Conservation (phyloP, 1,140 invertebrate genomes). For the Drosophila bocki region DNA sequence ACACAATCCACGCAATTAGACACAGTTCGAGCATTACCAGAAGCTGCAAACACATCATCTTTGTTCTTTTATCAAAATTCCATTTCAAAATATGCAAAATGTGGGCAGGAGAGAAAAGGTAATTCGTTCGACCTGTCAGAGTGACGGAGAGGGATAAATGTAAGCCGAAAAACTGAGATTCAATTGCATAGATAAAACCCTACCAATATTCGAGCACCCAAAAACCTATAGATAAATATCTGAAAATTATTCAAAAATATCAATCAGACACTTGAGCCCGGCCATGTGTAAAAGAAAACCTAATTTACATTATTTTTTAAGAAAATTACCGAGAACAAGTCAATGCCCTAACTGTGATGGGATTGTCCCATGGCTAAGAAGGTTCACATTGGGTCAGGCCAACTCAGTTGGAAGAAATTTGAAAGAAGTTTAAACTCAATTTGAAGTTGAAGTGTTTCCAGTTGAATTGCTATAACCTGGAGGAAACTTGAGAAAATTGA, state of each 20-base stretch:
- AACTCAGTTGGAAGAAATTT: slow-evolving; percentile 63
- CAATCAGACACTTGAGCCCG: slow-evolving; percentile 56
- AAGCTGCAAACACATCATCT: slow-evolving; percentile 23
- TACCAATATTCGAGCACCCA: slow-evolving; percentile 12
- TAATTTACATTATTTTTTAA: slow-evolving; percentile 33
- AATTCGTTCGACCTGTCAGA: slow-evolving; percentile 52
- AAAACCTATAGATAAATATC: slow-evolving; percentile 34
- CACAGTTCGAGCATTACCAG: slow-evolving; percentile 66
- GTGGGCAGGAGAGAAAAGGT: slow-evolving; percentile 11
- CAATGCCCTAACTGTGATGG: slow-evolving; percentile 40
- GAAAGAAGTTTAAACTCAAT: slow-evolving; percentile 31
- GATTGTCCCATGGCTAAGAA: slow-evolving; percentile 19
- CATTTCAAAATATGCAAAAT: slow-evolving; percentile 47
- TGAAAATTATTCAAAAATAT: slow-evolving; percentile 45
- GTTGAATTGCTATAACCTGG: slow-evolving; percentile 47
- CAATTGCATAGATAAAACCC: slow-evolving; percentile 40
- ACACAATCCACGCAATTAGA: slow-evolving; percentile 76
- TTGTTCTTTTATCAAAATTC: slow-evolving; percentile 44
- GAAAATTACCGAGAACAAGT: slow-evolving; percentile 14
- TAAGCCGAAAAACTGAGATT: slow-evolving; percentile 33
- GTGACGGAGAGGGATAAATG: slow-evolving; percentile 22
- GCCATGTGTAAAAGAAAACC: slow-evolving; percentile 42
- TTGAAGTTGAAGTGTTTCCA: slow-evolving; percentile 69
- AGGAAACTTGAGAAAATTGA: slow-evolving; percentile 64
- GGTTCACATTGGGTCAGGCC: slow-evolving; percentile 46